phyloP scores from a whole-genome alignment of 64 coral and sea anemone genomes.

The Cladopsammia gracilis region DNA sequence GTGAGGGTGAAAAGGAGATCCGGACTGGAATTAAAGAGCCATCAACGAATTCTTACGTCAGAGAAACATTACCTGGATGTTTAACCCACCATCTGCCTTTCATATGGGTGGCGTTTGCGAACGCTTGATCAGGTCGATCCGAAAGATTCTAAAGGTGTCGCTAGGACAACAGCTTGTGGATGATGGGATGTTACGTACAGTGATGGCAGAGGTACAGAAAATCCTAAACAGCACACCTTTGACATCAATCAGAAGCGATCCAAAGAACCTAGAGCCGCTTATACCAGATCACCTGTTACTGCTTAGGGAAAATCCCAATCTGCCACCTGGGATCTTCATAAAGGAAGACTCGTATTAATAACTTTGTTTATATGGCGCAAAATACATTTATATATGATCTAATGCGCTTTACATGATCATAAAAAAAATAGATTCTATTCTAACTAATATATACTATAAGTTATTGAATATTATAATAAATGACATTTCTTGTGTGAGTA shows the following conservation, averaged over 20 bases:
- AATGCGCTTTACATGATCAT: too few species aligned
- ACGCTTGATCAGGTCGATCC: neutral
- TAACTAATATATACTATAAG: too few species aligned
- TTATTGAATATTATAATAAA: too few species aligned
- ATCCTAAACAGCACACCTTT: conserved; percentile 11
- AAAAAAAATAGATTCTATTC: too few species aligned
- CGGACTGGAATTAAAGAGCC: neutral
- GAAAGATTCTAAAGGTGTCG: neutral
- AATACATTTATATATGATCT: too few species aligned
- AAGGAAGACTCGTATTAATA: conserved; percentile 11
- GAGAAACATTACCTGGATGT: neutral
- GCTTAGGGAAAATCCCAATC: neutral
- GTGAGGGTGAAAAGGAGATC: conserved; percentile 40
- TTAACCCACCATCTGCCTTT: neutral
- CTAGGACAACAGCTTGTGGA: neutral
- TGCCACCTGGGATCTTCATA: neutral
- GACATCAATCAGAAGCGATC: neutral
- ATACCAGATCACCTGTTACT: conserved; percentile 1
- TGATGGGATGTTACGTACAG: neutral
- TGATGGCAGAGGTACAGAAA: neutral
- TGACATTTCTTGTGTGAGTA: too few species aligned
- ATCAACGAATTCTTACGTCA: conserved; percentile 6
- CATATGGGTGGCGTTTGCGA: neutral
- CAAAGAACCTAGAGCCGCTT: conserved; percentile 6
- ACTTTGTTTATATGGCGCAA: too few species aligned